A percentile compares a stretch with the other conserved stretches of the same genome.
Conservation (phyloP, 2,797 vertebrate species). For the Babyrousa celebensis region DNA sequence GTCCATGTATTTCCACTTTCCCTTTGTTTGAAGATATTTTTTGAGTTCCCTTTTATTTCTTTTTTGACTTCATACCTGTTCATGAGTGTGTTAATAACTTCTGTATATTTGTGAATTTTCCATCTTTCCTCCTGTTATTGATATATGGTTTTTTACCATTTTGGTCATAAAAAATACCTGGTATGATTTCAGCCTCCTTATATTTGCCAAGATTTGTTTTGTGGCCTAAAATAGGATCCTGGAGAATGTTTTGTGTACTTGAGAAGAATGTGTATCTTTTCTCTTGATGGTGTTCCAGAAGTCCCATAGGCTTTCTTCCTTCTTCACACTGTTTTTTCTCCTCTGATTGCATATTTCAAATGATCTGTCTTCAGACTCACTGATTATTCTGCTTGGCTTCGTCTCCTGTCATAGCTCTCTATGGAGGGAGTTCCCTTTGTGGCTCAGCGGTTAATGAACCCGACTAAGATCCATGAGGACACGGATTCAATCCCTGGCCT, state of each 20-base stretch:
- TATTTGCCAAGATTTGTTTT: not conserved
- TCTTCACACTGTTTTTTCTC: not conserved
- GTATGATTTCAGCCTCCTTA: not conserved
- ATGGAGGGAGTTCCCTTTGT: not conserved
- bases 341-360: not conserved
- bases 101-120: not conserved
- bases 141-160: not conserved
- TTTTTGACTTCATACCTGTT: not conserved
- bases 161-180: not conserved
- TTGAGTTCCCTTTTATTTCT: not conserved
- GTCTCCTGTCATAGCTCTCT: not conserved
- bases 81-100: not conserved
- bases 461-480: no score
- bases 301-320: not conserved
- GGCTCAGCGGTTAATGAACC: no score
- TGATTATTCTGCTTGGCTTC: not conserved
- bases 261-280: not conserved
- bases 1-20: not conserved
- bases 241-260: not conserved
- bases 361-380: not conserved
- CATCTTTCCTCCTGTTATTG: not conserved
- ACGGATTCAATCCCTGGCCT: no score
- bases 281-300: not conserved
- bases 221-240: not conserved
- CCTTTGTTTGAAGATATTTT: not conserved